Evolutionary conservation across 2,113 vertebrate species (phyloP).

Genomic region (Neotoma lepida): DNA sequence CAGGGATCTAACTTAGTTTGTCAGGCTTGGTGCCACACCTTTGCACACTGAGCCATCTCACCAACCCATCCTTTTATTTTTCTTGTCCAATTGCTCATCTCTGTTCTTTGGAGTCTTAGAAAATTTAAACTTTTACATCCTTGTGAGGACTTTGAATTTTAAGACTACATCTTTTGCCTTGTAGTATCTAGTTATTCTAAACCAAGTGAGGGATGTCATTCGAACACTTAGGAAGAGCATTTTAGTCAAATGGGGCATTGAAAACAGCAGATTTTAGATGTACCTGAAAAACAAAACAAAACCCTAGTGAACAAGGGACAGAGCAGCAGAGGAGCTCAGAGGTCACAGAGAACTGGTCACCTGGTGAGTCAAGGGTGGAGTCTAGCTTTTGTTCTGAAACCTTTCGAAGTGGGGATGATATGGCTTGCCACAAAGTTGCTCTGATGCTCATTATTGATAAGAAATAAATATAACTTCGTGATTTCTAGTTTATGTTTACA

Average conservation of each 20-base stretch:
- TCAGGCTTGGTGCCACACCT: background rate
- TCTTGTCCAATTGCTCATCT: background rate
- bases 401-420: background rate
- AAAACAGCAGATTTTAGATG: background rate
- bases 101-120: background rate
- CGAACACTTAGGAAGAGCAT: background rate
- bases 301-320: background rate
- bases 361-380: background rate
- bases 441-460: background rate
- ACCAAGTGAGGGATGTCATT: background rate
- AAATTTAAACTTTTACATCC: background rate
- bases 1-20: too few relatives aligned
- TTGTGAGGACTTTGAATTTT: constrained; percentile 25
- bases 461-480: background rate
- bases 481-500: constrained; percentile 35
- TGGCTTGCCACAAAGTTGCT: background rate
- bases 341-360: background rate
- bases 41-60: too few relatives aligned
- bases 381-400: background rate
- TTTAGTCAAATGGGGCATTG: background rate
- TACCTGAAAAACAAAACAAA: background rate
- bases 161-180: background rate
- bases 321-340: background rate
- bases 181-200: background rate
- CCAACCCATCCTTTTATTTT: background rate